Evolutionary conservation across 2,113 vertebrate species (phyloP), one percentile per base, ranked within the genome.

Genomic region (Petroica traversi): DNA sequence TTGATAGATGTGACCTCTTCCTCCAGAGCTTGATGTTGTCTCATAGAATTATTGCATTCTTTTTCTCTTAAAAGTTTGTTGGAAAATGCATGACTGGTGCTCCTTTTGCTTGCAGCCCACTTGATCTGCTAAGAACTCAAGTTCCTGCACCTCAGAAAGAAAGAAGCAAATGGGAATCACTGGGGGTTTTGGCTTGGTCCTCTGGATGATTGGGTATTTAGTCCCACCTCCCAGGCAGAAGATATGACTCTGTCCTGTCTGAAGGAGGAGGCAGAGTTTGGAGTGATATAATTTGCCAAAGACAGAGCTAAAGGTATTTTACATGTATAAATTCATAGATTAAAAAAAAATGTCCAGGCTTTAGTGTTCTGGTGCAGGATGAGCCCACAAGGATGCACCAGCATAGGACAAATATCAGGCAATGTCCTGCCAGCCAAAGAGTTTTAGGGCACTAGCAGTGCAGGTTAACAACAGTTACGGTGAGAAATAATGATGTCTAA

Each of bases 271-370:
- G 7, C 5, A 87, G 49, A 40, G 3, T 76, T 31, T 61, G 2
- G 14, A 52, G 33, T 31, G 2, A 29, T 5, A 34, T 2, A 26
- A 25, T 68, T 84, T 74, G 6, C 24, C 13, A 76, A 69, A 73
- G 29, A 26, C 14, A 73, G 41, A 73, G 2, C 4, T 72, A 59
- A 77, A 62, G 6, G 2, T 1, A n/a, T 73, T 71, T 46, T 48
- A n/a, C 4, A 33, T 12, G 2, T 73, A 54, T 8, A 52, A 84
- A 86, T 62, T 74, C 11, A 66, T 14, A 41, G 4, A 12, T 68
- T 4, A 24, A 76, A 40, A 46, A 46, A 17, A 49, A 9, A 1
- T 0, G 3, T 34, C 22, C 8, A 38, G 11, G 1, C 4, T 59
- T 4, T n/a, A 41, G 16, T 29, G 14, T 41, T 73, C 20, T 25